phyloP scores from a whole-genome alignment of 2,888 invertebrate genomes.

The Amphimallon solstitiale region DNA sequence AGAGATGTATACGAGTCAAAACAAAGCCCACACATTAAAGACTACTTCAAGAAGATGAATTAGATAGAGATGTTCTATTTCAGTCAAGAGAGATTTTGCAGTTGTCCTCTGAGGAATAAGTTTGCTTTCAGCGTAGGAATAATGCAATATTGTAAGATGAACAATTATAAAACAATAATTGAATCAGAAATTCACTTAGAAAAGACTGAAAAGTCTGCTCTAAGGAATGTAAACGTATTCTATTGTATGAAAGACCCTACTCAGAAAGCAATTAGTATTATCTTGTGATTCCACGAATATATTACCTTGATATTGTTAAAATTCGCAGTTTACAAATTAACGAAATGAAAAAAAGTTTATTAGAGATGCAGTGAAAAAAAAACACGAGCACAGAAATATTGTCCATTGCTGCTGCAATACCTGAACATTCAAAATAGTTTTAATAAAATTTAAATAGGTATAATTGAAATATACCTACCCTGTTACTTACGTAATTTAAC shows the following conservation, averaged over 20 bases:
- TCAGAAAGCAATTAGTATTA: conserved; percentile 17
- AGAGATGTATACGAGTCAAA: not conserved
- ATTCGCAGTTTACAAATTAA: not conserved
- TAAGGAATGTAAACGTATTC: no score
- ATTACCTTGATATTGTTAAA: not conserved
- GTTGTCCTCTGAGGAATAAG: not conserved
- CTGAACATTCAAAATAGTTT: conserved; percentile 39
- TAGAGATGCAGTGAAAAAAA: conserved; percentile 12
- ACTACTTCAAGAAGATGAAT: not conserved
- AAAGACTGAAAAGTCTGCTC: not conserved
- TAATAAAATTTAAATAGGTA: conserved; percentile 56
- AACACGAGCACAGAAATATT: conserved; percentile 22
- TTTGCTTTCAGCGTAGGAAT: conserved; percentile 24
- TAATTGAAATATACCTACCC: conserved; percentile 70
- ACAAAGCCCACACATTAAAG: conserved; percentile 21
- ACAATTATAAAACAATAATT: not conserved
- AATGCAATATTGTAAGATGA: not conserved
- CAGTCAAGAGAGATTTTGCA: not conserved
- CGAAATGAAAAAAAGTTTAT: not conserved
- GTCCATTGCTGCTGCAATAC: conserved; percentile 46
- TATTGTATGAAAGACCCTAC: conserved; percentile 6
- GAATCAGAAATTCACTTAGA: no score
- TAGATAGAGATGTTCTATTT: not conserved
- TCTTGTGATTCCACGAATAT: not conserved
- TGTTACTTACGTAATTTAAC: conserved; percentile 68